Base-by-base conservation (phyloP, 1,140 invertebrate genomes). In the Phenacoccus solenopsis region DNA sequence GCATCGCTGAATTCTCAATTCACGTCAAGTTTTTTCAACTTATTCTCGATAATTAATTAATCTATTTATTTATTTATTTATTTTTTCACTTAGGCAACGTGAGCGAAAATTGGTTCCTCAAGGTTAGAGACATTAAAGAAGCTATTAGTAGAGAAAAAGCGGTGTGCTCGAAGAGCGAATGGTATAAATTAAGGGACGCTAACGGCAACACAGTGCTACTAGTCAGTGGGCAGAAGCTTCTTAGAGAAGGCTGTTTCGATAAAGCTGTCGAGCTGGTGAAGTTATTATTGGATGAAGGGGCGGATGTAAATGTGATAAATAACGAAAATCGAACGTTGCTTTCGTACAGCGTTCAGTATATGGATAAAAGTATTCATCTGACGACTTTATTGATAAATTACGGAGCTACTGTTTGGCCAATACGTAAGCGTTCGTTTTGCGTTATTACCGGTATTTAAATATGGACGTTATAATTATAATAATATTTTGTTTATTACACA, bases 151-250 rank as follows among this genome's bases (percentile, higher is more conserved):
- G 59, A 22, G 59, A 1, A 20, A 20, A 9, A 3, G 59, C 2
- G 7, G 20, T 13, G 1, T 56, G 22, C 22, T 59, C 49, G n/a
- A 32, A 32, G 4, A 25, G 59, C 16, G 10, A 59, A 0, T 73
- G 72, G 72, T 70, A 61, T 13, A 67, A 67, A 22, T 24, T 70
- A 1, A 71, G 74, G 28, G 81, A 84, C 73, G 70, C 75, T 12
- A 74, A 78, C 24, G 78, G 78, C 7, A 81, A 82, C 71, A 82
- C 81, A 4, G 78, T 82, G 1, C 74, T 84, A 16, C 79, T 76
- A 38, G 73, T 74, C 27, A 72, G 75, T n/a, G 73, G 76, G 20
- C 70, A 76, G 22, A 74, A 74, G 16, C 69, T 78, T 9, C 72
- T 79, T 57, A 74, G 70, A 21, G 72, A 74, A 57, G 78, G 75